These are phyloP conservation scores for Agonopterix heracliana DNA, from an alignment of 2,888 invertebrate species.

Conservation along the genomic window DNA sequence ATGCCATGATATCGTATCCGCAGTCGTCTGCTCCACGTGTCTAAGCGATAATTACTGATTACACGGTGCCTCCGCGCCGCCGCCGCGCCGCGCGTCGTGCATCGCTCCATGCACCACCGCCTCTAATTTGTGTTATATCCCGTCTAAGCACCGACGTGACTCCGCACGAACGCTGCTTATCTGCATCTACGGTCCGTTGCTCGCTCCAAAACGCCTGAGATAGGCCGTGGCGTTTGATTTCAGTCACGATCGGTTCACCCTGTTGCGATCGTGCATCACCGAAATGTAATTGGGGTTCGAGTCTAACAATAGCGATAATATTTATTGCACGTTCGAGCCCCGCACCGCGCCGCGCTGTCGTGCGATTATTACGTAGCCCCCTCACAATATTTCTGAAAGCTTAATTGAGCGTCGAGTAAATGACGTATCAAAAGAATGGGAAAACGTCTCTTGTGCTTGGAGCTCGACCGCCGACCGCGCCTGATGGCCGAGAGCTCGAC, in stretches of 20 bases:
- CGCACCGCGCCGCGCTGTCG: no score
- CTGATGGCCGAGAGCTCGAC: background rate
- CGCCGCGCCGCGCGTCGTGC: background rate
- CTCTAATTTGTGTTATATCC: no score
- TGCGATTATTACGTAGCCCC: no score
- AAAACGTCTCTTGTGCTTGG: background rate
- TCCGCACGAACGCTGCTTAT: background rate
- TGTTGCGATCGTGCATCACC: no score
- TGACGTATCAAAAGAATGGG: background rate
- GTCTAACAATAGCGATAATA: no score
- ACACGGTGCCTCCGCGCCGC: background rate
- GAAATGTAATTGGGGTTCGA: no score
- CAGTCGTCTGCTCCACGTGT: background rate
- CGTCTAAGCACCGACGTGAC: background rate
- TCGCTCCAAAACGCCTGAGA: no score
- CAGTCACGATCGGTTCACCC: no score
- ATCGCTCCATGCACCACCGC: no score
- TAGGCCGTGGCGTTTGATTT: no score
- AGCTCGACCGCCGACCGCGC: background rate
- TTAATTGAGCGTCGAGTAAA: background rate
- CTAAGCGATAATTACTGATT: background rate
- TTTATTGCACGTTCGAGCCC: no score
- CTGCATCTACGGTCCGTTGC: background rate
- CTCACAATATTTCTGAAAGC: background rate
- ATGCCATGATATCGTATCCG: no score